Evolutionary conservation across 2,797 vertebrate species (phyloP), one percentile per base, ranked within the genome.

Genomic region (Danionella dracula): DNA sequence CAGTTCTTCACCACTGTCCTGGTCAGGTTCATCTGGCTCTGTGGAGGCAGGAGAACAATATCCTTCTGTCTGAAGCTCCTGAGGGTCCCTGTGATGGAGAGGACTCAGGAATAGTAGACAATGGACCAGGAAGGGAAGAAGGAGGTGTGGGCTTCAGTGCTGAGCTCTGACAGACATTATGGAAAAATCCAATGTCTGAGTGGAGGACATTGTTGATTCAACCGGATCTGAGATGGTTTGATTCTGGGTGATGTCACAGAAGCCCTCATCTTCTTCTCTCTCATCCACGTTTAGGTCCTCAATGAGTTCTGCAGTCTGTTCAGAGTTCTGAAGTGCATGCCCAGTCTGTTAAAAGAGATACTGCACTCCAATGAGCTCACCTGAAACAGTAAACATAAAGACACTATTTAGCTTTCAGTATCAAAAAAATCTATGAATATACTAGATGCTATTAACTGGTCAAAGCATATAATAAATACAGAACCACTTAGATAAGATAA

Each of bases 311-410:
- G 38, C 23, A 1, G 21, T 56, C 38, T 57, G 5, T 10, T 56
- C 63, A 8, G 23, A 61, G 10, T 71, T 45, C 37, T 71, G 61
- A 37, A 65, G 46, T n/a, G 40, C 31, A 53, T 65, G 54, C n/a
- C 61, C 55, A 21, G 45, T 66, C 61, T 60, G 69, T 40, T 29
- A 20, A 38, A 53, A 60, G 46, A 71, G 29, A 40, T 66, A 66
- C 55, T 71, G 69, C 3, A 66, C 31, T 27, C 61, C 62, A 11
- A 60, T 45, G 48, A 71, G 46, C 48, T 60, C 55, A 32, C 62
- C 62, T 66, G 19, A 60, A 38, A 53, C 5, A 55, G 16, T 29
- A 27, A 27, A 13, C 1, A 8, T n/a, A 3, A 46, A n/a, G n/a
- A n/a, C n/a, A n/a, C n/a, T n/a, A n/a, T n/a, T n/a, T n/a, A n/a